Percentiles rank a stretch among this genome's conserved stretches.
Conservation (phyloP, 2,113 vertebrate species). For the Calyptomena viridis region DNA sequence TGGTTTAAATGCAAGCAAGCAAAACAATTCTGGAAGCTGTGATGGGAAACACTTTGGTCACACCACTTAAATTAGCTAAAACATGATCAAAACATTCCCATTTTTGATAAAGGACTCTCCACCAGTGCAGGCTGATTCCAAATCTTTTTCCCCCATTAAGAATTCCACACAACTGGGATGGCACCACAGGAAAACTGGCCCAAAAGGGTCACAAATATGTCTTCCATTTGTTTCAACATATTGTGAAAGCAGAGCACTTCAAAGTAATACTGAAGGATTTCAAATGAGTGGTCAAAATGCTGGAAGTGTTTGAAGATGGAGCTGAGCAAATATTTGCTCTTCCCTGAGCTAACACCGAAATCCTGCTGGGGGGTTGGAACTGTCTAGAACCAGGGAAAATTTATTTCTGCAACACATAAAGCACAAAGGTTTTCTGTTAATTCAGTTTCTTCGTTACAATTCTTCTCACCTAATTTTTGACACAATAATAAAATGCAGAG, state of each 20-base stretch:
- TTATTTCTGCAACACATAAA: not conserved
- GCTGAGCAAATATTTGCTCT: constrained; percentile 34
- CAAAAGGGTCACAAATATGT: not conserved
- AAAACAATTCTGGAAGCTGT: not conserved
- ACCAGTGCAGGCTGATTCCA: not conserved
- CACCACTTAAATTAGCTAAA: not conserved
- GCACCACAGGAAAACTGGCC: fast-evolving
- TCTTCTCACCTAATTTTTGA: constrained; percentile 8
- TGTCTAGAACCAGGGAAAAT: not conserved
- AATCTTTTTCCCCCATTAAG: not conserved
- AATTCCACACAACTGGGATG: not conserved
- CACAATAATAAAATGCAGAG: not conserved
- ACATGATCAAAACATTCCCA: fast-evolving
- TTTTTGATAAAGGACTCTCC: not conserved
- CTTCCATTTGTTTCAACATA: not conserved
- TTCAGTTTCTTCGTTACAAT: not conserved
- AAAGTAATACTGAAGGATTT: not conserved
- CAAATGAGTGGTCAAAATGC: constrained; percentile 3
- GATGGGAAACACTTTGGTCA: not conserved
- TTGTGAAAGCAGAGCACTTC: not conserved
- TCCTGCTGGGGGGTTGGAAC: not conserved
- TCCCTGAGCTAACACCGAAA: not conserved
- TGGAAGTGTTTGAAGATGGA: constrained; percentile 14
- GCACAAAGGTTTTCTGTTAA: not conserved
- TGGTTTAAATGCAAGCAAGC: not conserved